Base-by-base conservation (phyloP, 2,888 invertebrate species). In the Schrankia costaestrigalis region DNA sequence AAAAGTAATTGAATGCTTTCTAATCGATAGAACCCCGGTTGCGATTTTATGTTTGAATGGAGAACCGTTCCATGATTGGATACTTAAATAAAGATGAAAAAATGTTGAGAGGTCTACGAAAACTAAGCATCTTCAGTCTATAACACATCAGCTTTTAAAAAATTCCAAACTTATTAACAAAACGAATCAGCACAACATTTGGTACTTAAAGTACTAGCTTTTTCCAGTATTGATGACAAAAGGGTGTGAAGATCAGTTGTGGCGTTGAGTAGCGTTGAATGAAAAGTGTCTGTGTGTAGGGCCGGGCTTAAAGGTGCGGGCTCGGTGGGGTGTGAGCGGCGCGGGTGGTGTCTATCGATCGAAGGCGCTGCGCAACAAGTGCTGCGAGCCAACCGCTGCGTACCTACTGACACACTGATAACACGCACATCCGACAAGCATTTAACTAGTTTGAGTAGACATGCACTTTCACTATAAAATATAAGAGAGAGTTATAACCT, bases 281-380 rank as follows among this genome's bases (percentile, higher is more conserved):
- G 48, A 59, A 49, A 61, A 57, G 50, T 61, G 54, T 56, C 48
- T 46, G 46, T 49, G 47, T 47, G 55, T 44, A 34, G 34, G 31
- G 37, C 19, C 24, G 29, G 26, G 39, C 10, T 19, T 22, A 26
- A 19, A 21, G 39, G 40, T 33, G 29, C 26, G 33, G 18, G 34
- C 27, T 21, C 45, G 50, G 39, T 34, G 47, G 55, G 56, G 56
- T 56, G 50, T 54, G 49, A 57, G 56, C 42, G 54, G 48, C 56
- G 50, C 34, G 42, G 41, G 51, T 39, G 56, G 43, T 31, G 36
- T 43, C 42, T 77, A 84, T 84, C 80, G 84, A 84, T 83, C 76
- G 63, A 48, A 56, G 53, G 54, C 59, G 54, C 75, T 74, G 83
- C 83, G 84, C 83, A 84, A 84, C 84, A 84, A 81, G 84, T 84